A percentile compares a stretch with the other conserved stretches of the same genome.
These are phyloP conservation scores for Orthosia gracilis DNA, from an alignment of 2,888 invertebrate genomes.

Conservation along the genomic window DNA sequence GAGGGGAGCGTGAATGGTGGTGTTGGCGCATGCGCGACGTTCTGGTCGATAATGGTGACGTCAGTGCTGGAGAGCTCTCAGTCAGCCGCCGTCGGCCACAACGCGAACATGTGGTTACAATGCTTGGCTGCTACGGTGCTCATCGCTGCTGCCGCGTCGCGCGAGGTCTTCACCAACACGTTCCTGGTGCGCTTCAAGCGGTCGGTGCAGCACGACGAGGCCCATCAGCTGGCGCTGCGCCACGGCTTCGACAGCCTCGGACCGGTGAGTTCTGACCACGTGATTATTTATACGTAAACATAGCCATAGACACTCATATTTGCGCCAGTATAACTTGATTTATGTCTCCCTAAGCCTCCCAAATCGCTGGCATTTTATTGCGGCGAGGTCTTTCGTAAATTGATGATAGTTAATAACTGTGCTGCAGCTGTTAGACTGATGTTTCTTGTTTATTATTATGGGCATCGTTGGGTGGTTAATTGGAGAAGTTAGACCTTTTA, in stretches of 20 bases:
- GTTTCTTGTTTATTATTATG: slow-evolving; percentile 46
- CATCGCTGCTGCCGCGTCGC: slow-evolving; percentile 83
- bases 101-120: slow-evolving; percentile 88
- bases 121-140: slow-evolving; percentile 86
- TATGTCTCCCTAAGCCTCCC: slow-evolving; percentile 47
- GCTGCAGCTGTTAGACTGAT: slow-evolving; percentile 20
- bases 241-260: slow-evolving; percentile 99
- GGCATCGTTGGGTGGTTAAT: slow-evolving; percentile 20
- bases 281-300: slow-evolving; percentile 88
- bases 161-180: slow-evolving; percentile 98
- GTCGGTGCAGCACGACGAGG: slow-evolving; percentile 94
- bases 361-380: slow-evolving; percentile 60
- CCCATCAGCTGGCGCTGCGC: slow-evolving; percentile 95
- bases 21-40: slow-evolving; percentile 82
- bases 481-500: slow-evolving; percentile 33
- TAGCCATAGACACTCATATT: slow-evolving; percentile 71
- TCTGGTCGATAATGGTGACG: slow-evolving; percentile 89
- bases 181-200: slow-evolving; percentile 97
- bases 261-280: slow-evolving; percentile 94
- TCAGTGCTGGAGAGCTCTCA: slow-evolving; percentile 83
- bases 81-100: slow-evolving; percentile 87
- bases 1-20: slow-evolving; percentile 71
- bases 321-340: slow-evolving; percentile 66
- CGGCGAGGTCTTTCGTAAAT: slow-evolving; percentile 57
- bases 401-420: slow-evolving; percentile 41